Base-by-base conservation (phyloP, 2,797 vertebrate species). In the Acipenser transmontanus region DNA sequence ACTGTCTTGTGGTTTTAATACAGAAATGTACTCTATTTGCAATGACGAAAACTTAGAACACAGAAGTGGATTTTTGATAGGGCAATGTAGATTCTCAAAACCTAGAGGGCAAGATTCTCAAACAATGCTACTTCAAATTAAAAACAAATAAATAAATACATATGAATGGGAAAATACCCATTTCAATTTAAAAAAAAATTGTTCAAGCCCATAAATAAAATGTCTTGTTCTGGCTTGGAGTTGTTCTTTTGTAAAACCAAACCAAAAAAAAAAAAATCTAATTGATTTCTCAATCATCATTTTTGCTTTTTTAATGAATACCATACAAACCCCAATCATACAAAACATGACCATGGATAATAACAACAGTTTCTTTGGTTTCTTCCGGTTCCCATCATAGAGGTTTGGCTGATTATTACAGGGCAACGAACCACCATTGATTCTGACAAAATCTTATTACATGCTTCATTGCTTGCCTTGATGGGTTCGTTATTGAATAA, bases 251-350 rank as follows among this genome's bases (percentile, higher is more conserved):
- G 34, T 34, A 34, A 34, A 34, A 34, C 34, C 56, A 49, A 49
- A 74, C 73, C 47, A 68, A 77, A 49, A 49, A 74, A 73, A 49
- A 68, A 76, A 73, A 68, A 78, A 78, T 74, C 34, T 73, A 74
- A 65, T 50, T 64, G 64, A 69, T 73, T 74, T 76, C 70, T 66
- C 72, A 81, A 71, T 61, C 77, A 76, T 78, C 34, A 34, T 66
- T 57, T 70, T 80, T 76, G 75, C 66, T 69, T 59, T 76, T 74
- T 70, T 74, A 80, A 78, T 66, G 70, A 76, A 77, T 66, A 64
- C 64, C 68, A 68, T 64, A 59, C 66, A 65, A 65, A 69, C 71
- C 72, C 69, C 50, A 68, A 73, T 75, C 72, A 74, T 70, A 64
- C 49, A 66, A 72, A 75, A 69, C 74, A 73, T 7, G 51, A 65